Evolutionary conservation across 2,888 invertebrate genomes (phyloP).

Genomic region (Pheosia gnoma): DNA sequence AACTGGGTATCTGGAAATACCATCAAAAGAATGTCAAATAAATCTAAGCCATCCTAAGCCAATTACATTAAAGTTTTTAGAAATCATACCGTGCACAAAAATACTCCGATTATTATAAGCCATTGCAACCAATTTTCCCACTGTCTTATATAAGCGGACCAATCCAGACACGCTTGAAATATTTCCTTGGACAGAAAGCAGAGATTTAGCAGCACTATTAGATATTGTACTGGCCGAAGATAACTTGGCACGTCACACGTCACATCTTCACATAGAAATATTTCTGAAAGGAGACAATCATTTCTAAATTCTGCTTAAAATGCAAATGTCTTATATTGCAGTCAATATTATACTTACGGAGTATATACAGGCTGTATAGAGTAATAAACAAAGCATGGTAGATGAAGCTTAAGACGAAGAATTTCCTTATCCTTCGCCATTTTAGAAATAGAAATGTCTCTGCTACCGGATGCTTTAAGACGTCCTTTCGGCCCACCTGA

Average conservation of each 20-base stretch:
- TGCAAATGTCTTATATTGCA: background rate
- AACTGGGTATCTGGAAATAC: constrained; percentile 66
- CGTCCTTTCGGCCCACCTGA: constrained; percentile 89
- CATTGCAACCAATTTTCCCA: constrained; percentile 95
- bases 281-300: constrained; percentile 61
- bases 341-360: constrained; percentile 75
- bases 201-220: constrained; percentile 86
- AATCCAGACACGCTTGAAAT: constrained; percentile 90
- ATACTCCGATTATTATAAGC: constrained; percentile 89
- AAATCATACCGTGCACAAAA: constrained; percentile 85
- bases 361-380: constrained; percentile 89
- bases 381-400: constrained; percentile 91
- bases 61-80: background rate
- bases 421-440: constrained; percentile 92
- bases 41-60: background rate
- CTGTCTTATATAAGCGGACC: constrained; percentile 88
- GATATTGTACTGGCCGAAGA: constrained; percentile 81
- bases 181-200: constrained; percentile 89
- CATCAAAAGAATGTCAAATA: background rate
- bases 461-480: constrained; percentile 92
- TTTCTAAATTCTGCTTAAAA: constrained; percentile 1
- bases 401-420: constrained; percentile 90
- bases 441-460: constrained; percentile 93
- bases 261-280: constrained; percentile 78
- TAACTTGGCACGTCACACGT: constrained; percentile 70